Evolutionary conservation across 2,888 invertebrate species (phyloP).

Genomic region (Poecilus cupreus): DNA sequence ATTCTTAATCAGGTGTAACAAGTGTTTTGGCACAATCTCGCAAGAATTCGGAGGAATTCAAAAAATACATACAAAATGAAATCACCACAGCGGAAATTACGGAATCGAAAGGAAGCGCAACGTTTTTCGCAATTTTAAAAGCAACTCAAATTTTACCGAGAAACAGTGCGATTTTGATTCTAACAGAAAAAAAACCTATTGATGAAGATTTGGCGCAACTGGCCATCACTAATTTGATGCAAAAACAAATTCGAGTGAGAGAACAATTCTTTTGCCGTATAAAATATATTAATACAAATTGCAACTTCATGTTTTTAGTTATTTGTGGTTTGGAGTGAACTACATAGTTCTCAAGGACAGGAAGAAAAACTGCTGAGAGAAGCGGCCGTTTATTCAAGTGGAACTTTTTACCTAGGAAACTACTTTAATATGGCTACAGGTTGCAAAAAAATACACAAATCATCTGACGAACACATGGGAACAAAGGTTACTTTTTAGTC

Average conservation of each 20-base stretch:
- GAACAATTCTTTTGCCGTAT: neutral
- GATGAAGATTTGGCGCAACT: slow-evolving; percentile 74
- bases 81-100: slow-evolving; percentile 2
- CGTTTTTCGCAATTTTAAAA: slow-evolving; percentile 77
- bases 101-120: slow-evolving; percentile 71
- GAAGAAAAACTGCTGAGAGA: slow-evolving; percentile 73
- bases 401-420: slow-evolving; percentile 71
- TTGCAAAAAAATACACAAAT: slow-evolving; percentile 52
- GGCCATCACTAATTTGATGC: slow-evolving; percentile 71
- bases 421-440: slow-evolving; percentile 43
- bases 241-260: slow-evolving; percentile 73
- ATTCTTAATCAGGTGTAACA: slow-evolving; percentile 64
- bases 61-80: slow-evolving; percentile 42
- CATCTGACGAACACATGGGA: neutral
- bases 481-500: slow-evolving; percentile 29
- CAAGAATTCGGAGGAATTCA: slow-evolving; percentile 59
- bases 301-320: slow-evolving; percentile 68
- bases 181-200: slow-evolving; percentile 76
- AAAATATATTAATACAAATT: neutral
- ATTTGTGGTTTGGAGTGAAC: slow-evolving; percentile 73
- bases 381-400: slow-evolving; percentile 72
- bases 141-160: slow-evolving; percentile 78
- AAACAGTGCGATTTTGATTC: slow-evolving; percentile 78
- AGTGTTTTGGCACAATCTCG: slow-evolving; percentile 63
- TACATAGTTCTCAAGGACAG: slow-evolving; percentile 69